Base-by-base conservation (phyloP, 1,140 invertebrate genomes). In the Platorchestia sp. region DNA sequence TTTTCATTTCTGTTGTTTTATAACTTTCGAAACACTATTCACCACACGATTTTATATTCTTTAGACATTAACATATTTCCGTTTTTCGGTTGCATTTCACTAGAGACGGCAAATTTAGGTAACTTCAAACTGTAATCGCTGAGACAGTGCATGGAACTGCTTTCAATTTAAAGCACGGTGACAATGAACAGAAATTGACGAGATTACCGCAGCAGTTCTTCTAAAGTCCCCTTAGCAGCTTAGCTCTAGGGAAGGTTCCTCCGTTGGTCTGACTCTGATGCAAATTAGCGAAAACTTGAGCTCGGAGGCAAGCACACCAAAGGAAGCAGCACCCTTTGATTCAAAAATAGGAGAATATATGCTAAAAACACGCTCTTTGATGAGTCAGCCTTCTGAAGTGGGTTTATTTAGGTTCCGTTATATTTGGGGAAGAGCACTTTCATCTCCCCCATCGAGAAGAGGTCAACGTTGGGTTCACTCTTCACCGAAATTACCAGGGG, bases 361-460 rank as follows among this genome's bases (percentile, higher is more conserved):
- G 91, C 91, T 93, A 93, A 93, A 93, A 93, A 44, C 45, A 93
- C 43, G 91, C 44, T 44, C 91, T 93, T 93, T 93, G 91, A 93
- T 93, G 91, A 93, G 36, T 47, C 91, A 44, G 40, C 40, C 91
- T 44, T 93, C 40, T 93, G 91, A 93, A 44, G 91, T 93, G 91
- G 87, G 91, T 93, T 93, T 93, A 93, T 44, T 45, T 44, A 93
- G 91, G 87, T 93, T 93, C 45, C 43, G 45, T 27, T 45, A 93
- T 93, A 45, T 93, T 93, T 93, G 91, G 91, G 41, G 45, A 93
- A 45, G 91, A 44, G 91, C 91, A 93, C 91, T 93, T 93, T 93
- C 91, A 93, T 93, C 91, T 93, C 91, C 19, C 10, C 22, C 6
- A 42, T 44, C 87, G 14, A 10, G 87, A 42, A 44, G 41, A 36